Conservation (phyloP, 2,113 vertebrate genomes). For the Sphaerodactylus townsendi region DNA sequence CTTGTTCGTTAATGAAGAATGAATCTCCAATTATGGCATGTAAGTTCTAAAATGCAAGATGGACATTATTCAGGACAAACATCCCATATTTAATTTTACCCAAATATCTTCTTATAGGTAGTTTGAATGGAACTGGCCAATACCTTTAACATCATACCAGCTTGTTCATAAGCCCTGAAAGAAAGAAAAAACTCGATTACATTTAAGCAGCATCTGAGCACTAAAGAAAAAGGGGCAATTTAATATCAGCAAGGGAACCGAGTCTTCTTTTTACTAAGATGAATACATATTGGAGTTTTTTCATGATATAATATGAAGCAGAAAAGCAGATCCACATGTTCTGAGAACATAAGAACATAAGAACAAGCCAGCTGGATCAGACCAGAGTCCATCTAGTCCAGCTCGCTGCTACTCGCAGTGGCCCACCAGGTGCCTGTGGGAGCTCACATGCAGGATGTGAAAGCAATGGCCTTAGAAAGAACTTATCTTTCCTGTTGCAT, state of each 20-base stretch:
- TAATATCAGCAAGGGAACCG: background rate
- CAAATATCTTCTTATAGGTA: background rate
- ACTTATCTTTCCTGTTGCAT: background rate
- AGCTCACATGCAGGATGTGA: too few relatives aligned
- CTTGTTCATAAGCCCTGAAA: conserved; percentile 93
- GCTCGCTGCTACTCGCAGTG: too few relatives aligned
- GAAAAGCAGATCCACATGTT: background rate
- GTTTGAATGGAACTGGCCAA: background rate
- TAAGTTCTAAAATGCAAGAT: background rate
- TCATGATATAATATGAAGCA: background rate
- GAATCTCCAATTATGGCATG: background rate
- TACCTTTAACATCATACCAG: conserved; percentile 98
- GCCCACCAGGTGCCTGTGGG: too few relatives aligned
- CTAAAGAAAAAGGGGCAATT: background rate
- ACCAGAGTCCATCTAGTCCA: too few relatives aligned
- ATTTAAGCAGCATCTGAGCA: background rate
- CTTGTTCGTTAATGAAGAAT: background rate
- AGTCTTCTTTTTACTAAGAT: background rate
- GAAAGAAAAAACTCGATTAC: conserved; percentile 8
- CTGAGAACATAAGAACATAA: too few relatives aligned
- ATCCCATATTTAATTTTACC: background rate
- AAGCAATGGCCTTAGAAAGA: too few relatives aligned
- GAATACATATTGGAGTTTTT: background rate
- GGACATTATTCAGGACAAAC: background rate
- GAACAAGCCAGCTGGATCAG: too few relatives aligned